Evolutionary conservation across 2,888 invertebrate genomes (phyloP).

Genomic region (Athripsodes cinereus): DNA sequence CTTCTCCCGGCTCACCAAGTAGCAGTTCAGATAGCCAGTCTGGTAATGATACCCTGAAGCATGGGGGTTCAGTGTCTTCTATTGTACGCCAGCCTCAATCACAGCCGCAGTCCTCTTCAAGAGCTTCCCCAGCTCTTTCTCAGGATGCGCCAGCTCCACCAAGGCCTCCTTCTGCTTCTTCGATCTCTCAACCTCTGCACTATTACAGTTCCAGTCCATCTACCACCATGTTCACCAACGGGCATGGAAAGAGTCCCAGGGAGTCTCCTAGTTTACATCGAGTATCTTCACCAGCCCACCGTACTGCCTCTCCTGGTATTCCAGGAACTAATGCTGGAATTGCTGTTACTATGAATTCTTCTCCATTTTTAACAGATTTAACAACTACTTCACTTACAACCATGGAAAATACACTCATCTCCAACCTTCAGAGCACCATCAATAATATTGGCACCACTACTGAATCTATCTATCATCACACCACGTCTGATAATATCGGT

Average conservation of each 20-base stretch:
- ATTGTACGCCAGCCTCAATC: constrained; percentile 40
- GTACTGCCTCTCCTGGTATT: constrained; percentile 36
- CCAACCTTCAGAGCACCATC: constrained; percentile 35
- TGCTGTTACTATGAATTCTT: constrained; percentile 53
- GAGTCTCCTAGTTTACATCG: constrained; percentile 34
- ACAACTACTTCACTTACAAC: constrained; percentile 23
- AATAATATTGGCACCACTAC: constrained; percentile 32
- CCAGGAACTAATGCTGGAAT: constrained; percentile 57
- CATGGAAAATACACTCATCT: constrained; percentile 34
- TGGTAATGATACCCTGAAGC: constrained; percentile 70
- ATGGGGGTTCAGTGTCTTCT: constrained; percentile 49
- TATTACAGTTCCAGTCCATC: constrained; percentile 27
- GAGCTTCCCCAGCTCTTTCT: constrained; percentile 27
- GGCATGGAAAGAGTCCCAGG: constrained; percentile 32
- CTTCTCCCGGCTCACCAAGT: constrained; percentile 83
- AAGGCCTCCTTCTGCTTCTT: constrained; percentile 43
- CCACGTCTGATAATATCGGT: constrained; percentile 11
- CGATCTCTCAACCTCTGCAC: constrained; percentile 26
- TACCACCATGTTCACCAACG: constrained; percentile 33
- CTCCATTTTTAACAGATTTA: constrained; percentile 31
- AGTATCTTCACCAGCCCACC: constrained; percentile 36
- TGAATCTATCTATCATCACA: constrained; percentile 24
- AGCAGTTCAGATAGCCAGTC: constrained; percentile 78
- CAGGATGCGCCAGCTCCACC: constrained; percentile 32
- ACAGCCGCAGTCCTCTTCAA: constrained; percentile 39